Percentiles rank a stretch among this genome's conserved stretches.
These are phyloP conservation scores for Acanthurus tractus DNA, from an alignment of 2,797 vertebrate genomes.

Conservation along the genomic window DNA sequence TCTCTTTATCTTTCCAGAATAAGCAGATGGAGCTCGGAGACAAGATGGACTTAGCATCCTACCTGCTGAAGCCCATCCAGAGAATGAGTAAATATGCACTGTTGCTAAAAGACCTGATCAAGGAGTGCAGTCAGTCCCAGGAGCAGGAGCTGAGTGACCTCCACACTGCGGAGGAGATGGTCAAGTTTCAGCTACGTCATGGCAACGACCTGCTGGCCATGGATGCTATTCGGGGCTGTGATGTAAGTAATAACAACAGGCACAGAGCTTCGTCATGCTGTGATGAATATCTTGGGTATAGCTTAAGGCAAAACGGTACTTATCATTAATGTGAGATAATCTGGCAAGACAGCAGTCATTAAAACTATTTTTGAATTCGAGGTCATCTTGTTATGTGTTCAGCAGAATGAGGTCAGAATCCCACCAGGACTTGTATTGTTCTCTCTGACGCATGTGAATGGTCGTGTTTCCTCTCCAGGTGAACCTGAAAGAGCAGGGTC, in stretches of 20 bases:
- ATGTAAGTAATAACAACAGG: constrained; percentile 78
- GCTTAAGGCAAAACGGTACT: constrained; percentile 1
- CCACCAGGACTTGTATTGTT: constrained; percentile 67
- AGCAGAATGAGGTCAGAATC: constrained; percentile 49
- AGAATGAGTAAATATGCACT: constrained; percentile 91
- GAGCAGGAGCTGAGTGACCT: constrained; percentile 90
- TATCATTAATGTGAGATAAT: not conserved
- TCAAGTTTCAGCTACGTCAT: constrained; percentile 91
- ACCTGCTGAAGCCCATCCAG: constrained; percentile 91
- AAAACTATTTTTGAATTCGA: constrained; percentile 52
- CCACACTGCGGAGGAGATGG: constrained; percentile 87
- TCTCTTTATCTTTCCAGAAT: constrained; percentile 69
- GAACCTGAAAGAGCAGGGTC: constrained; percentile 91
- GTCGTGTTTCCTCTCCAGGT: constrained; percentile 83
- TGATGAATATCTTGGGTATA: constrained; percentile 1
- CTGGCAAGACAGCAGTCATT: constrained; percentile 14
- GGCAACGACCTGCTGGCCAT: constrained; percentile 91
- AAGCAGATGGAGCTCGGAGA: constrained; percentile 88
- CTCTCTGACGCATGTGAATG: constrained; percentile 64
- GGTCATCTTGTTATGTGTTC: constrained; percentile 55
- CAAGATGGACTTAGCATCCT: constrained; percentile 92
- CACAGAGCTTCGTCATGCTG: not conserved
- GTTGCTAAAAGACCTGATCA: constrained; percentile 90
- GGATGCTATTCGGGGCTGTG: constrained; percentile 90
- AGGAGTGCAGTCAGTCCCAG: constrained; percentile 85